Evolutionary conservation across 2,888 invertebrate genomes (phyloP).

Genomic region (Plagodis dolabraria): DNA sequence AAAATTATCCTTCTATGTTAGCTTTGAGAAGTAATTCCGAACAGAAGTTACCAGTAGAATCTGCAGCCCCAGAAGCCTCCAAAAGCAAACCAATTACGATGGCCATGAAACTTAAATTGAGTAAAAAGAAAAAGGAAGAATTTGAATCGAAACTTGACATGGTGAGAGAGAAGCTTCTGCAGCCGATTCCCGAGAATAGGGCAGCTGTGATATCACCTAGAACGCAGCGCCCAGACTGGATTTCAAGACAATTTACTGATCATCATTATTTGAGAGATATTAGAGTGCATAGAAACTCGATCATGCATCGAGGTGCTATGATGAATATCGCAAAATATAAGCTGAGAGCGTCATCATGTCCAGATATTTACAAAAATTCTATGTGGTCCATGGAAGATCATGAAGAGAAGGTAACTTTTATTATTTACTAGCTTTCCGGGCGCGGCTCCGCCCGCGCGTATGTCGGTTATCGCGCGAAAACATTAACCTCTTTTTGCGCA

Average conservation of each 20-base stretch:
- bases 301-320: constrained; percentile 95
- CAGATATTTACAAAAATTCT: constrained; percentile 94
- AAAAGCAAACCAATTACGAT: constrained; percentile 85
- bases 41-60: constrained; percentile 80
- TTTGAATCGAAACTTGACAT: constrained; percentile 73
- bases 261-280: constrained; percentile 89
- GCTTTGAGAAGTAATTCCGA: constrained; percentile 87
- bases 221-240: constrained; percentile 68
- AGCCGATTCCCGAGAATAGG: constrained; percentile 76
- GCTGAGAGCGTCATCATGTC: constrained; percentile 95
- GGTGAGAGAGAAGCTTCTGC: constrained; percentile 70
- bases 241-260: constrained; percentile 82
- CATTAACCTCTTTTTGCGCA: no score
- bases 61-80: constrained; percentile 49
- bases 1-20: constrained; percentile 89
- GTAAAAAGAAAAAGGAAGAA: constrained; percentile 66
- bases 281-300: constrained; percentile 91
- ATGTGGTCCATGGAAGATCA: constrained; percentile 92
- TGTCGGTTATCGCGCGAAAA: no score
- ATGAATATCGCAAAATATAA: constrained; percentile 93
- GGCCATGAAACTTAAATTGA: constrained; percentile 86
- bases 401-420: constrained; percentile 79
- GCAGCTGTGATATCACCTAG: constrained; percentile 60
- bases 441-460: no score
- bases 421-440: no score